phyloP scores from a whole-genome alignment of 2,113 vertebrate genomes.

The Myotis brandtii region DNA sequence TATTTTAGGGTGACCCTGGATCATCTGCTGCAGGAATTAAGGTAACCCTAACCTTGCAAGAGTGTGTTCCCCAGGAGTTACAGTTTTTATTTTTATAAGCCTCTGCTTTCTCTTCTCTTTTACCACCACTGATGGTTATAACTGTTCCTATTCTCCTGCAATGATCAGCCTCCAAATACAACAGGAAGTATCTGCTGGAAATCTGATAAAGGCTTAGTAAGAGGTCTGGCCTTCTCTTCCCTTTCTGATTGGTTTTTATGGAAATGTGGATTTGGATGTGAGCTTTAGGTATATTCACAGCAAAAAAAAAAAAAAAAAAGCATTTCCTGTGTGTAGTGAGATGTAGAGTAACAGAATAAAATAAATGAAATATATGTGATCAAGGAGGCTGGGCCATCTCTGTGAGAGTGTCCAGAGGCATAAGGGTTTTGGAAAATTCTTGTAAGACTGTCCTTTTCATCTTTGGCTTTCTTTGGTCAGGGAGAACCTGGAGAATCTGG shows the following conservation, averaged over 20 bases:
- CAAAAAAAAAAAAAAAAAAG: neutral
- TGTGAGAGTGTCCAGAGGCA: neutral
- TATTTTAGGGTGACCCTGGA: constrained; percentile 94
- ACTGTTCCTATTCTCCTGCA: neutral
- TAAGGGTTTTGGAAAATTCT: neutral
- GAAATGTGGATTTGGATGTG: neutral
- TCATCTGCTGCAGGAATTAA: constrained; percentile 99
- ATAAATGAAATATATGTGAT: neutral
- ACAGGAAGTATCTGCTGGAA: neutral
- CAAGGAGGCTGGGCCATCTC: neutral
- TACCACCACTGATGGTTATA: neutral
- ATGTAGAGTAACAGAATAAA: neutral
- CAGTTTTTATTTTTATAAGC: neutral
- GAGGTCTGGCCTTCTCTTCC: neutral
- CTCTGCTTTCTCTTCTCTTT: neutral
- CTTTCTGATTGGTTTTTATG: constrained; percentile 16
- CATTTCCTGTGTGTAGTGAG: neutral
- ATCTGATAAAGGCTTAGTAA: neutral
- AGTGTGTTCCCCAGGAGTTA: neutral
- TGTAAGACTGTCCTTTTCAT: neutral
- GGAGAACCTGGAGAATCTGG: constrained; percentile 98
- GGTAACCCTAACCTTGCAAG: constrained; percentile 85
- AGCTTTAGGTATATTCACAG: neutral
- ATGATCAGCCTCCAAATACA: neutral
- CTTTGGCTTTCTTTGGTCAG: constrained; percentile 83